Conservation (phyloP, 1,140 invertebrate species). For the Pogonognathellus flavescens region DNA sequence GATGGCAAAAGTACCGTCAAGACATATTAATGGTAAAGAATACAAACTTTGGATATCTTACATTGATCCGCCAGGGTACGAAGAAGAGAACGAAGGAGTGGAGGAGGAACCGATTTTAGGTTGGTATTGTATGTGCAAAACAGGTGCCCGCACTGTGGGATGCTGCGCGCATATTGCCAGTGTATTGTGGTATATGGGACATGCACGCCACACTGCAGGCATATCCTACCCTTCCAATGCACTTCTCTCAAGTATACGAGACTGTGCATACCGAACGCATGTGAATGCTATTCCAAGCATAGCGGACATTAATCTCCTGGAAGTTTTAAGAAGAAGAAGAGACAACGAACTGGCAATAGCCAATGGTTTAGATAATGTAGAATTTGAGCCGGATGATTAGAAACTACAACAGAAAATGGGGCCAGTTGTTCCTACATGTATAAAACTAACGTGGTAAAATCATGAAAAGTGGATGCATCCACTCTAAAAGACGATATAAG, state of each 20-base stretch:
- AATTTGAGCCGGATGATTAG: no score
- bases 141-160: constrained; percentile 23
- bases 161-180: constrained; percentile 41
- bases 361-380: no score
- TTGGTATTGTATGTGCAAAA: constrained; percentile 14
- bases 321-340: no score
- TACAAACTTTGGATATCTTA: neutral
- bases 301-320: neutral
- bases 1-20: neutral
- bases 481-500: no score
- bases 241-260: neutral
- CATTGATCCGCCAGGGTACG: neutral
- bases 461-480: no score
- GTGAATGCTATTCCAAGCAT: neutral
- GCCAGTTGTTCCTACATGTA: no score
- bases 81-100: neutral
- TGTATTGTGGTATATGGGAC: constrained; percentile 50
- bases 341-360: no score
- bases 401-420: no score
- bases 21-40: neutral
- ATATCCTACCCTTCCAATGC: neutral
- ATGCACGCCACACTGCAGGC: neutral
- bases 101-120: neutral
- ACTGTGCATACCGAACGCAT: neutral
- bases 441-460: no score